Conservation (phyloP, 2,797 vertebrate species). For the Rhodeus uyekii region DNA sequence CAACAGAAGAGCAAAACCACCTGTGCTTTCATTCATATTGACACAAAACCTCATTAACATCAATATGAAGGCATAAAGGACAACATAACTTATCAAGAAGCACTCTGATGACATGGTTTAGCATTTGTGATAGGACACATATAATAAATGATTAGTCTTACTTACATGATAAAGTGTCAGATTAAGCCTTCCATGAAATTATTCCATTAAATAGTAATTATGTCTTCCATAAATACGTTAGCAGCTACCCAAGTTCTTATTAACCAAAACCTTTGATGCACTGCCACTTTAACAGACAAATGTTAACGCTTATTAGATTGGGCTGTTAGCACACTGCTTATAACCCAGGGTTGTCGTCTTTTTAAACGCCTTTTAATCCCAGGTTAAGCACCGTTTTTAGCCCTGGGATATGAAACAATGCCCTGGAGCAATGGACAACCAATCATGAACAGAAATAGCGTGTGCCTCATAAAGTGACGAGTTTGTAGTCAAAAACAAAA, state of each 20-base stretch:
- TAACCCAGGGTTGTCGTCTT: background rate
- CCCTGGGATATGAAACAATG: background rate
- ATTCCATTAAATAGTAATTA: constrained; percentile 26
- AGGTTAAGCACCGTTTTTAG: background rate
- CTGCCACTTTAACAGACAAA: background rate
- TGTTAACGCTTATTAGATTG: background rate
- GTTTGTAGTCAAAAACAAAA: no score
- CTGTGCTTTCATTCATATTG: background rate
- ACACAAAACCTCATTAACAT: background rate
- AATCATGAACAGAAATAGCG: background rate
- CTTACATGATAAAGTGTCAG: constrained; percentile 6
- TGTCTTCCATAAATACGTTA: background rate
- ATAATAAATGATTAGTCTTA: constrained; percentile 9
- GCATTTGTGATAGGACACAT: background rate
- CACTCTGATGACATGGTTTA: background rate
- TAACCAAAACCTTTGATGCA: constrained; percentile 14
- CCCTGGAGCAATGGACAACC: background rate
- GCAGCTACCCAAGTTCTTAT: background rate
- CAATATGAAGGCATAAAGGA: background rate
- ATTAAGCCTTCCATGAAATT: constrained; percentile 17
- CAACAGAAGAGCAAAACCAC: constrained; percentile 37
- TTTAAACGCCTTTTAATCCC: background rate
- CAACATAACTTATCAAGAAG: background rate
- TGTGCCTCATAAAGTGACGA: background rate
- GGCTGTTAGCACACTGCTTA: background rate